phyloP scores from a whole-genome alignment of 1,140 invertebrate genomes.

The Hylyphantes graminicola region DNA sequence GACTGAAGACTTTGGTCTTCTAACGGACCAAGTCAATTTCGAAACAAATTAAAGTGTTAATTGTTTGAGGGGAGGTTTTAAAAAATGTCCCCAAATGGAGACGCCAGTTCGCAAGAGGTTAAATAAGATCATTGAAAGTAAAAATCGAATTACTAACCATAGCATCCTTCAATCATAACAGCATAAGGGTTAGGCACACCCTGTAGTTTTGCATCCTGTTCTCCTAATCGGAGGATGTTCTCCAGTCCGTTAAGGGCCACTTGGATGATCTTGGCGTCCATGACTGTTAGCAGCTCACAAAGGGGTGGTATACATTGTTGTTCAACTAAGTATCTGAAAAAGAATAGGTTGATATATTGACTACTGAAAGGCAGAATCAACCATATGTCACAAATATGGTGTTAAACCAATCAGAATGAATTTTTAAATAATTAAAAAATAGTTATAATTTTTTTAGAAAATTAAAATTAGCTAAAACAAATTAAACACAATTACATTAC shows the following conservation, averaged over 20 bases:
- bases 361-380: too few species aligned
- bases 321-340: constrained; percentile 68
- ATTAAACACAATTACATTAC: too few species aligned
- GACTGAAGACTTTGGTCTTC: too few species aligned
- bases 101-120: too few species aligned
- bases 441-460: too few species aligned
- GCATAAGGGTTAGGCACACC: constrained; percentile 89
- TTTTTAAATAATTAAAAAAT: too few species aligned
- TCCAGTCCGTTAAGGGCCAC: constrained; percentile 96
- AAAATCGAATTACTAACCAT: constrained; percentile 75
- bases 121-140: too few species aligned
- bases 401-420: not conserved
- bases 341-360: not conserved
- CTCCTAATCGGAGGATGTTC: constrained; percentile 93
- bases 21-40: too few species aligned
- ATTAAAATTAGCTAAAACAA: too few species aligned
- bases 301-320: constrained; percentile 91
- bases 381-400: not conserved
- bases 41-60: too few species aligned
- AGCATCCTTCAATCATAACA: constrained; percentile 94
- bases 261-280: constrained; percentile 96
- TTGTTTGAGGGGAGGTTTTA: too few species aligned
- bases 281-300: constrained; percentile 92
- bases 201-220: constrained; percentile 78
- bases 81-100: too few species aligned